phyloP scores from a whole-genome alignment of 2,113 vertebrate genomes.

The Podarcis raffonei region DNA sequence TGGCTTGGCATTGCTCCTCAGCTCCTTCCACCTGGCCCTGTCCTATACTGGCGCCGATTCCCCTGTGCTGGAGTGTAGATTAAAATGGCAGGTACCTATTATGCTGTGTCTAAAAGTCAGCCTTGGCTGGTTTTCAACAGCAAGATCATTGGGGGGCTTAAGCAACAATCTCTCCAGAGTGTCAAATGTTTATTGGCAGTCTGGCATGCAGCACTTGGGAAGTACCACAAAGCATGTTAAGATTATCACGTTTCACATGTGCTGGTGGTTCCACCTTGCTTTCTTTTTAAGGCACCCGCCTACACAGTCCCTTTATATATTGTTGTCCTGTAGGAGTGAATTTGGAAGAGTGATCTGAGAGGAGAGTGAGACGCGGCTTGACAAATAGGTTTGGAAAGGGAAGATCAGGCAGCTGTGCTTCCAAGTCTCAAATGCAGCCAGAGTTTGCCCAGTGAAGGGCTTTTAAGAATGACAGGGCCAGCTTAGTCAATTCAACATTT shows the following conservation, averaged over 20 bases:
- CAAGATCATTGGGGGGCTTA: neutral
- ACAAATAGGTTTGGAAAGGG: conserved; percentile 18
- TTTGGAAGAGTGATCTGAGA: neutral
- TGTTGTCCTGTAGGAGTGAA: conserved; percentile 6
- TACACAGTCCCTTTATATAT: neutral
- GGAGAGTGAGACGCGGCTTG: conserved; percentile 24
- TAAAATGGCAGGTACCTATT: neutral
- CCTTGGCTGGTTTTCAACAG: neutral
- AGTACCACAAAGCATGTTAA: conserved; percentile 13
- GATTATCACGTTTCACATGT: neutral
- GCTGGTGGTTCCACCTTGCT: neutral
- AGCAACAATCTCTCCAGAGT: neutral
- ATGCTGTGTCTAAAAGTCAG: neutral
- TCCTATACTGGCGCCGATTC: neutral
- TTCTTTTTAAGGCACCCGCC: conserved; percentile 6
- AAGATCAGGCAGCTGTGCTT: neutral
- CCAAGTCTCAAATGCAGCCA: neutral
- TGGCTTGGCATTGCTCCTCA: neutral
- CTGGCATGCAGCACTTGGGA: neutral
- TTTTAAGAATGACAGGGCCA: conserved; percentile 34
- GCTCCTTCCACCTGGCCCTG: neutral
- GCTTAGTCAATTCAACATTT: conserved; percentile 22
- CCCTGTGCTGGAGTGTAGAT: neutral
- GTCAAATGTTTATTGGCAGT: neutral
- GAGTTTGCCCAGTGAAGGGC: neutral